phyloP scores from a whole-genome alignment of 2,888 invertebrate species.

The Plagodis dolabraria region DNA sequence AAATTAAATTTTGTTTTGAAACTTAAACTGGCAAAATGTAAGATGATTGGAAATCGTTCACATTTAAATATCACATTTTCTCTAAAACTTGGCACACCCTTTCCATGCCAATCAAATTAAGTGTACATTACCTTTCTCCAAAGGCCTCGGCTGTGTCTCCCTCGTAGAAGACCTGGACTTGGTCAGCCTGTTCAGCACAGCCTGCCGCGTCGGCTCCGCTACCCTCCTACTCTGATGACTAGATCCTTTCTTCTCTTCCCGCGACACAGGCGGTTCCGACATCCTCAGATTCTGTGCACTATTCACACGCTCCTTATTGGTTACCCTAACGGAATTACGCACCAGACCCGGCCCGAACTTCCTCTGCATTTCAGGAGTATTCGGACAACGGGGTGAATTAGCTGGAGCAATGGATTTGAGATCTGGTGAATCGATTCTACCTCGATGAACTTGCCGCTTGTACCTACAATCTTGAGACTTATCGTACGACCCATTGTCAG shows the following conservation, averaged over 20 bases:
- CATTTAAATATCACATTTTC: neutral
- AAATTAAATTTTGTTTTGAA: too few species aligned
- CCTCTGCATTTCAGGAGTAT: constrained; percentile 86
- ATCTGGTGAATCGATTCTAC: constrained; percentile 85
- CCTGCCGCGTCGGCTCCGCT: constrained; percentile 71
- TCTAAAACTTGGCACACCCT: too few species aligned
- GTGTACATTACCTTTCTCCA: constrained; percentile 65
- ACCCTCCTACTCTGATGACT: constrained; percentile 75
- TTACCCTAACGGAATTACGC: constrained; percentile 70
- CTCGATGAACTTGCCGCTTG: constrained; percentile 90
- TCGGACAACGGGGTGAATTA: constrained; percentile 84
- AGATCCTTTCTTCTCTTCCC: constrained; percentile 67
- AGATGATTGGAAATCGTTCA: too few species aligned
- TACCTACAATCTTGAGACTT: constrained; percentile 78
- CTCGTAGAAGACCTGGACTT: constrained; percentile 80
- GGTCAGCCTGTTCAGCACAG: constrained; percentile 71
- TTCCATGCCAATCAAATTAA: too few species aligned
- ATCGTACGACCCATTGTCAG: constrained; percentile 66
- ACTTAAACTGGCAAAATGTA: too few species aligned
- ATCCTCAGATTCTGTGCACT: constrained; percentile 81
- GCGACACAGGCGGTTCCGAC: constrained; percentile 79
- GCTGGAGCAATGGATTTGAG: constrained; percentile 74
- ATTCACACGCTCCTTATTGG: constrained; percentile 75
- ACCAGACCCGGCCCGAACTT: constrained; percentile 83
- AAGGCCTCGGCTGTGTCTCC: constrained; percentile 71